These are phyloP conservation scores for Mormyrops attenuatus DNA, from an alignment of 2,797 vertebrate genomes.

Conservation along the genomic window DNA sequence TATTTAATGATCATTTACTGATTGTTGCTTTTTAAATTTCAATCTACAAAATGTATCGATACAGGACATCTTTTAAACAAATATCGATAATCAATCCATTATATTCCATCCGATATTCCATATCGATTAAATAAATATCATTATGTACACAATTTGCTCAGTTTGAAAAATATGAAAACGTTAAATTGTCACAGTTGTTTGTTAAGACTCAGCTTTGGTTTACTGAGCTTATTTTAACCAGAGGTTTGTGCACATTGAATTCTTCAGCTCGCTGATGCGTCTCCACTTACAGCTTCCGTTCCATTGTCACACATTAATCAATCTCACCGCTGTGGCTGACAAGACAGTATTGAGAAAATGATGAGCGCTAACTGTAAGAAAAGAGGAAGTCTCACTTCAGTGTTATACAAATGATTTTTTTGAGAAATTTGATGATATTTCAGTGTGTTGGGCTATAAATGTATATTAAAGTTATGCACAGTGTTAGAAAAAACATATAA, in stretches of 20 bases:
- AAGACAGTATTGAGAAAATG: not conserved
- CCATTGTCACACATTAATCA: not conserved
- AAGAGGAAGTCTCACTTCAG: not conserved
- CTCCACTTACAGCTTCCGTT: not conserved
- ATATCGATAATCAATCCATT: not conserved
- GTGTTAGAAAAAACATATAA: not conserved
- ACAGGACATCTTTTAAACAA: not conserved
- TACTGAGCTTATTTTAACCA: not conserved
- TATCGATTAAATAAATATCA: conserved; percentile 20
- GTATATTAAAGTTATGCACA: not conserved
- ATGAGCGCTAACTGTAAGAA: not conserved
- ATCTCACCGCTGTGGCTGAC: not conserved
- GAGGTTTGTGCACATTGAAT: not conserved
- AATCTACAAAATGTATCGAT: not conserved
- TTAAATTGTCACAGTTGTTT: not conserved
- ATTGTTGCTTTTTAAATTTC: conserved; percentile 1
- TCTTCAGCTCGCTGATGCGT: not conserved
- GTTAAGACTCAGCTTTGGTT: not conserved
- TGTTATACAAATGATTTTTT: not conserved
- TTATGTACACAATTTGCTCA: conserved; percentile 13
- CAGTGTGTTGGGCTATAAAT: not conserved
- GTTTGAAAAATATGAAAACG: not conserved
- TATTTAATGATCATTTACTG: conserved; percentile 1
- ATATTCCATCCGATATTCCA: not conserved
- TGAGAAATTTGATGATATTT: not conserved